A percentile compares a stretch with the other conserved stretches of the same genome.
phyloP scores from a whole-genome alignment of 1,140 invertebrate species.

The Holcopasites calliopsidis region DNA sequence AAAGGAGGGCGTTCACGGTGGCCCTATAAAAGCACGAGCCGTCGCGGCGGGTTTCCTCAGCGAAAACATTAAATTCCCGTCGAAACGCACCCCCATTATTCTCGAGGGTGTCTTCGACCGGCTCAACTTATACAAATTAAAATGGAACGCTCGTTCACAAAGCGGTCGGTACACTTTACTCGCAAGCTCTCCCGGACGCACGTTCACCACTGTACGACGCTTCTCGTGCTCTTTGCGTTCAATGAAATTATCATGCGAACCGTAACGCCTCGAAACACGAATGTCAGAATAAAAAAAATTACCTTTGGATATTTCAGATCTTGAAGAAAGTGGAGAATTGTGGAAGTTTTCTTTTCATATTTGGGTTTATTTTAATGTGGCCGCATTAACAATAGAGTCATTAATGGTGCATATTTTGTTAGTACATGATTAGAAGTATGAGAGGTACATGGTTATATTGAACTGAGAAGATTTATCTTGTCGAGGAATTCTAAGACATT shows the following conservation, averaged over 20 bases:
- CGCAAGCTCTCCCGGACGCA: neutral
- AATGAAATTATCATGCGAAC: conserved; percentile 22
- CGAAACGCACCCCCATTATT: neutral
- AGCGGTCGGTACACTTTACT: conserved; percentile 22
- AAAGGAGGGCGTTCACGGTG: no score
- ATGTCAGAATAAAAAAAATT: neutral
- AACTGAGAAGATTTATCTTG: no score
- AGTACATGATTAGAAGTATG: no score
- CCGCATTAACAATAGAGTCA: no score
- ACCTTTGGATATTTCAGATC: neutral
- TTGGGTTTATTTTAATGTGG: no score
- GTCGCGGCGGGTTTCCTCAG: neutral
- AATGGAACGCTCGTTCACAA: conserved; percentile 24
- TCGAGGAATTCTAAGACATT: no score
- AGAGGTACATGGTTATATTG: no score
- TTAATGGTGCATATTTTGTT: no score
- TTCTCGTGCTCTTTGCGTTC: neutral
- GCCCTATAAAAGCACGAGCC: neutral
- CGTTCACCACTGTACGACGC: conserved; percentile 1
- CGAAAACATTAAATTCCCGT: conserved; percentile 10
- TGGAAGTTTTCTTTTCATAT: no score
- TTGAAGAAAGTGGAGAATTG: no score
- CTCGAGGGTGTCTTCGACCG: neutral
- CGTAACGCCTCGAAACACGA: neutral
- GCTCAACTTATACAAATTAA: conserved; percentile 21